Evolutionary conservation across 2,797 vertebrate genomes (phyloP).

Genomic region (Todus mexicanus): DNA sequence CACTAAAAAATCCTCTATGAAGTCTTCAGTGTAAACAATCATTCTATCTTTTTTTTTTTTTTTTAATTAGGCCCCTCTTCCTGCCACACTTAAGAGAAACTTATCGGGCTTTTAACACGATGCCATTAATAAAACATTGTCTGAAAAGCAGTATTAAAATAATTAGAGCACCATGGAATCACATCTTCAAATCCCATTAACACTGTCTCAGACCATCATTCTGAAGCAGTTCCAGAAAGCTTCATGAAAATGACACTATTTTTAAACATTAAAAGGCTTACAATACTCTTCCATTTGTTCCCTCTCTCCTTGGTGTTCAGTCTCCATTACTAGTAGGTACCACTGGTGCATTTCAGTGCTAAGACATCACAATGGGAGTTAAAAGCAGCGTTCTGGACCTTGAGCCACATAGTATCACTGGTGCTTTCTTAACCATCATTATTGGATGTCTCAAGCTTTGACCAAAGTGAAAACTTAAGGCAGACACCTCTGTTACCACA

Average conservation of each 20-base stretch:
- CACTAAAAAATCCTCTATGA: not conserved
- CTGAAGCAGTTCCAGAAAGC: not conserved
- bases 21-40: not conserved
- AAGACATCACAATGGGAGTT: not conserved
- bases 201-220: slow-evolving; percentile 21
- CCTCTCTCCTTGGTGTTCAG: not conserved
- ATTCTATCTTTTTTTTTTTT: not conserved
- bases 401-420: not conserved
- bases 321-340: not conserved
- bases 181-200: slow-evolving; percentile 46
- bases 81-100: slow-evolving; percentile 18
- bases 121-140: slow-evolving; percentile 42
- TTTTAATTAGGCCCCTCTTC: slow-evolving; percentile 18
- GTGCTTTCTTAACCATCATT: slow-evolving; percentile 19
- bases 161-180: slow-evolving; percentile 43
- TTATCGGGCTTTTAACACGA: slow-evolving; percentile 45
- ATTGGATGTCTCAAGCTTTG: slow-evolving; percentile 19
- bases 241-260: not conserved
- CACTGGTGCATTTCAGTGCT: not conserved
- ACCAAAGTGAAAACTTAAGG: not conserved
- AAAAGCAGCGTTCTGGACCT: no score
- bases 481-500: not conserved
- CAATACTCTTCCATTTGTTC: not conserved
- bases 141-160: slow-evolving; percentile 48
- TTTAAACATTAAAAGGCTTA: not conserved